These are phyloP conservation scores for Galbula dea DNA, from an alignment of 2,113 vertebrate genomes.

Conservation along the genomic window DNA sequence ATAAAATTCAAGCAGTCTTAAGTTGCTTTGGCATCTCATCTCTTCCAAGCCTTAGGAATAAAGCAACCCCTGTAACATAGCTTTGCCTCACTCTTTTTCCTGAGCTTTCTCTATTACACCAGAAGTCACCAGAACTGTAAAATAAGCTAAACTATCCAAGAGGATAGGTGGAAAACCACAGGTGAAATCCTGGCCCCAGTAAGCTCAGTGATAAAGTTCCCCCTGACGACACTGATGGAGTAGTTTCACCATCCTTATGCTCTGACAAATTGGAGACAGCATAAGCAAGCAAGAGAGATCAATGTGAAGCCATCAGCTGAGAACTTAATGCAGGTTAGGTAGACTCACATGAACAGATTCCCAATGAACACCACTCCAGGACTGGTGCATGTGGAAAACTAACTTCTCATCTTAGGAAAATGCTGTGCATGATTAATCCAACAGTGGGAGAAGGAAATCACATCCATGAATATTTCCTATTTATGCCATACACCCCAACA, in stretches of 20 bases:
- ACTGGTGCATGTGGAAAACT: background rate
- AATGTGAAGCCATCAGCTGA: background rate
- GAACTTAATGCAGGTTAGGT: background rate
- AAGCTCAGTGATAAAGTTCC: background rate
- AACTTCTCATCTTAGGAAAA: background rate
- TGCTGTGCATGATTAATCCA: conserved; percentile 19
- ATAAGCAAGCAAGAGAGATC: background rate
- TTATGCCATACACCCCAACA: conserved; percentile 14
- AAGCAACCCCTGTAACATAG: accelerated
- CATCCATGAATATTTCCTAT: conserved; percentile 19
- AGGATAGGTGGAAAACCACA: background rate
- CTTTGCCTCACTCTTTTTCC: background rate
- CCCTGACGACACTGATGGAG: background rate
- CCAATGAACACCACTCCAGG: background rate
- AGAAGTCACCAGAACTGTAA: background rate
- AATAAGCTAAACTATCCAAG: background rate
- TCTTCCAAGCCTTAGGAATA: background rate
- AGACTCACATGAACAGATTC: background rate
- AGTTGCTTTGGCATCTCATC: background rate
- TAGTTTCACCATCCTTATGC: background rate
- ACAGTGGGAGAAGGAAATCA: conserved; percentile 17
- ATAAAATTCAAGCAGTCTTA: background rate
- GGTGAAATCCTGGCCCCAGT: background rate
- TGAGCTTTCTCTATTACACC: background rate
- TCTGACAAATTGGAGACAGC: background rate